Evolutionary conservation across 2,113 vertebrate genomes (phyloP), one percentile per base, ranked within the genome.

Genomic region (Sciurus niger): DNA sequence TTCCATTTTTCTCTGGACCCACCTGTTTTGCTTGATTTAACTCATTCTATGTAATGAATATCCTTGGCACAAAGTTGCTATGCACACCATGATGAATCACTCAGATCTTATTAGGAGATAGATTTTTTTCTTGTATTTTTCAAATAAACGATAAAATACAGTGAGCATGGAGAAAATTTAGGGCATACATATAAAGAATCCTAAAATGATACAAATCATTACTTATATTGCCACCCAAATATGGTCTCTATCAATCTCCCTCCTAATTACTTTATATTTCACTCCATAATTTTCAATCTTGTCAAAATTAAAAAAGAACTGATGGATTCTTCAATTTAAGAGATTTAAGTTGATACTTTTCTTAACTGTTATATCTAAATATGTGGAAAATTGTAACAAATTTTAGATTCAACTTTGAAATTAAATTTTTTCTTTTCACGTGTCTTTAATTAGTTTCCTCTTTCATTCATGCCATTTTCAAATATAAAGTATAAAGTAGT

Each of bases 301-400:
- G 70, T 60, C 28, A 85, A 63, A 22, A 70, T 89, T 84, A 72
- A 89, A 95, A 95, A 34, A 4, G 73, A 0, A 32, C 11, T 46
- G n/a, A 84, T 90, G 1, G 77, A 28, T 73, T 74, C 8, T 78
- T 83, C 22, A 55, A 34, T 58, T 74, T 90, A 84, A 73, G 43
- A 0, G 37, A 80, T 89, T 84, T 34, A 51, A 93, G 25, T 0
- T 53, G 2, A 72, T 12, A 58, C 13, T 63, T 87, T 89, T 24
- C 32, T 48, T 89, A 78, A 89, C 37, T n/a, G 78, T 79, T 34
- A n/a, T 68, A 88, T 76, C 87, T 89, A 88, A 84, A 79, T 79
- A 68, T 32, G 7, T 51, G 40, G 32, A 60, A 80, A 85, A 89
- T 82, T 87, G 63, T 32, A 82, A 80, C 40, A 1, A 13, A 46